Conservation (phyloP, 2,113 vertebrate species). For the Benitochromis conjunctus region DNA sequence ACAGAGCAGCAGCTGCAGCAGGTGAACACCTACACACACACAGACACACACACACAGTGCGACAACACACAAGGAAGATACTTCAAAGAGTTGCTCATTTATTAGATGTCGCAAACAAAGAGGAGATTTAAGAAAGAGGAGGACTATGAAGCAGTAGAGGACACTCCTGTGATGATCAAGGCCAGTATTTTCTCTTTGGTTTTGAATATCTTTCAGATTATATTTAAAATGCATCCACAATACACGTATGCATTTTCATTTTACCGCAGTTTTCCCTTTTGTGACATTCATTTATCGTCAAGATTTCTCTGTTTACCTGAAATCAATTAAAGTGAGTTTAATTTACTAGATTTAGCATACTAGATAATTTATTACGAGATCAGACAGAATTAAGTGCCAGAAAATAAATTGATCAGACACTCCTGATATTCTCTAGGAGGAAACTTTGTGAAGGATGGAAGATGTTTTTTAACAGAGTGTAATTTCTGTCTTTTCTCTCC, state of each 20-base stretch:
- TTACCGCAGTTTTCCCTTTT: background rate
- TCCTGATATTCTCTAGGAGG: background rate
- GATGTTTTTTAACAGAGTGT: background rate
- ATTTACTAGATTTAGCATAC: no score
- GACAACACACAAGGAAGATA: background rate
- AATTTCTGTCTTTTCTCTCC: background rate
- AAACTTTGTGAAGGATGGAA: background rate
- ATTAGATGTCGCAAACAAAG: background rate
- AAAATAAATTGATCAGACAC: background rate
- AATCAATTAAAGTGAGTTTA: background rate
- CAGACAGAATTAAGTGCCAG: background rate
- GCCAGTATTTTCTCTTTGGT: background rate
- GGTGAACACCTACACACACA: conserved; percentile 63
- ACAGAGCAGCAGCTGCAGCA: conserved; percentile 92
- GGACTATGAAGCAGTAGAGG: background rate
- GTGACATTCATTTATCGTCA: background rate
- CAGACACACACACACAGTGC: background rate
- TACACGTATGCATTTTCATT: background rate
- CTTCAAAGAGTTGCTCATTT: background rate
- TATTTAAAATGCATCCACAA: background rate
- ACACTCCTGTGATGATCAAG: background rate
- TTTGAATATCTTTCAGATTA: background rate
- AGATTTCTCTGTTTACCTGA: background rate
- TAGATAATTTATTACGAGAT: background rate
- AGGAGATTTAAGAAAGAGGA: background rate